Evolutionary conservation across 2,888 invertebrate species (phyloP).

Genomic region (Cheiracanthium punctorium): DNA sequence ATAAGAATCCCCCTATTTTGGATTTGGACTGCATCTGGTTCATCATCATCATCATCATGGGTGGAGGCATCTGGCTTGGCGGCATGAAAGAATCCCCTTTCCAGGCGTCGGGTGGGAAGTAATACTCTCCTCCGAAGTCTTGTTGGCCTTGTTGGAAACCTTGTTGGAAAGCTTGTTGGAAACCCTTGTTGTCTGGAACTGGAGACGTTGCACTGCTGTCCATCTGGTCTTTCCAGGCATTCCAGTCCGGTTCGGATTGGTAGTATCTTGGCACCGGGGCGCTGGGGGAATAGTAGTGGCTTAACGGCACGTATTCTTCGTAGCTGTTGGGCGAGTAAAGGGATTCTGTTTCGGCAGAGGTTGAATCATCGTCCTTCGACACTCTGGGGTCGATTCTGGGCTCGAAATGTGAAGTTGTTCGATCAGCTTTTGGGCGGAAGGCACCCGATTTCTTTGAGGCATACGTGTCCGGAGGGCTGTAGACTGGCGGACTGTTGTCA

Average conservation of each 20-base stretch:
- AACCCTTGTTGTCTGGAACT: slow-evolving; percentile 3
- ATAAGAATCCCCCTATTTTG: slow-evolving; percentile 21
- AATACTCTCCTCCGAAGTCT: slow-evolving; percentile 27
- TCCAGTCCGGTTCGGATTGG: slow-evolving; percentile 38
- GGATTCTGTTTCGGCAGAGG: not conserved
- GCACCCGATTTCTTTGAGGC: slow-evolving; percentile 9
- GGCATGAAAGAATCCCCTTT: slow-evolving; percentile 44
- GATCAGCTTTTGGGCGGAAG: not conserved
- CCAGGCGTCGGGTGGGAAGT: slow-evolving; percentile 20
- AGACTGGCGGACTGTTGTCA: slow-evolving; percentile 12
- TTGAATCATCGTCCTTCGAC: not conserved
- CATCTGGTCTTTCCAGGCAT: slow-evolving; percentile 57
- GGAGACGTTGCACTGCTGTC: slow-evolving; percentile 1
- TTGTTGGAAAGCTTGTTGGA: slow-evolving; percentile 2
- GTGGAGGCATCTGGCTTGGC: slow-evolving; percentile 26
- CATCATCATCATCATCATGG: slow-evolving; percentile 38
- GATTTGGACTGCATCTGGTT: slow-evolving; percentile 11
- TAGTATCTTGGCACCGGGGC: slow-evolving; percentile 2
- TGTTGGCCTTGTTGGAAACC: too few species aligned
- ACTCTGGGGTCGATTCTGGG: not conserved
- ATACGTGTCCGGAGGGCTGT: slow-evolving; percentile 51
- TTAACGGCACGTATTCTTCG: slow-evolving; percentile 6
- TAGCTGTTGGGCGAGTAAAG: not conserved
- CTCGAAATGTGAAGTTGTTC: not conserved
- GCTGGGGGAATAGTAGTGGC: not conserved